phyloP scores from a whole-genome alignment of 2,113 vertebrate genomes.

The Hydrochoerus hydrochaeris region DNA sequence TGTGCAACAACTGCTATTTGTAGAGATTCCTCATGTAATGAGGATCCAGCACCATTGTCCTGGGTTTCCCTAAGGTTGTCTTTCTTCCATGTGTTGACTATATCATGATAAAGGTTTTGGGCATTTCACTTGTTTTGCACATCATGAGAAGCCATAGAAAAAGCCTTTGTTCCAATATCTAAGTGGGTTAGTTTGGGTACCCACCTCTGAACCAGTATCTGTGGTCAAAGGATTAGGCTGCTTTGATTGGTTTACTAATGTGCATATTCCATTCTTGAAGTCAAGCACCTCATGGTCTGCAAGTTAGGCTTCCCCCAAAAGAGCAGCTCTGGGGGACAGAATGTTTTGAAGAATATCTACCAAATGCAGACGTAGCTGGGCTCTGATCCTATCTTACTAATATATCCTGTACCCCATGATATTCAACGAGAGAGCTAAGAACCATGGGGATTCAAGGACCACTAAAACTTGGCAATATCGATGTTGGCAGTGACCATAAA shows the following conservation, averaged over 20 bases:
- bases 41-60: background rate
- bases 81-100: background rate
- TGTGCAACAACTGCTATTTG: background rate
- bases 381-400: background rate
- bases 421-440: background rate
- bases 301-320: background rate
- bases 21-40: rapidly evolving
- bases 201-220: background rate
- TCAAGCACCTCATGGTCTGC: background rate
- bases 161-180: background rate
- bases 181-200: background rate
- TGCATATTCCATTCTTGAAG: background rate
- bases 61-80: background rate
- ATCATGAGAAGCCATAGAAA: background rate
- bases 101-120: background rate
- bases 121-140: background rate
- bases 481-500: background rate
- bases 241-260: background rate
- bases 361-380: background rate
- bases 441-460: background rate
- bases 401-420: background rate
- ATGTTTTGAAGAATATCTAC: background rate
- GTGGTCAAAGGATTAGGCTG: background rate
- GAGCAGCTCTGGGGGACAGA: background rate
- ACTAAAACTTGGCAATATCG: background rate